A percentile compares a stretch with the other conserved stretches of the same genome.
phyloP scores from a whole-genome alignment of 2,888 invertebrate genomes.

The Cylindroiulus punctatus region DNA sequence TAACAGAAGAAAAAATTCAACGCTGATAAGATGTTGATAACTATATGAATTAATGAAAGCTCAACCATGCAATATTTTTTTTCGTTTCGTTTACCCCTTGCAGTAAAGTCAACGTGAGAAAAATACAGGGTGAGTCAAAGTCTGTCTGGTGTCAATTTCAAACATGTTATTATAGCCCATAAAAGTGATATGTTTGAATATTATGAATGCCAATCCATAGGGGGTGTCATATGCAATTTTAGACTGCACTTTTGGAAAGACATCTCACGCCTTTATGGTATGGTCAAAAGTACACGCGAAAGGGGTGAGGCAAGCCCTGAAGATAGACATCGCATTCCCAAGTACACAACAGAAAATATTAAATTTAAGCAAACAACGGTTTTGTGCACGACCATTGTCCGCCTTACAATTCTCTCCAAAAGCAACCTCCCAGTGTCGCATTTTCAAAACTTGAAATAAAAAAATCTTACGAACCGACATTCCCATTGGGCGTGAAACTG shows the following conservation, averaged over 20 bases:
- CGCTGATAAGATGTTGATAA: not conserved
- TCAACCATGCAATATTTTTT: too few species aligned
- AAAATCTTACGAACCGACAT: not conserved
- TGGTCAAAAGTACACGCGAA: slow-evolving; percentile 3
- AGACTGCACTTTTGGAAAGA: not conserved
- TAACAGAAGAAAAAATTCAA: too few species aligned
- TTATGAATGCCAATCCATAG: not conserved
- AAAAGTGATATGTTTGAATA: not conserved
- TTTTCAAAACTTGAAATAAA: not conserved
- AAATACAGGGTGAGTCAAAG: too few species aligned
- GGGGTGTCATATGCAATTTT: not conserved
- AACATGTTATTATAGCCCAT: not conserved
- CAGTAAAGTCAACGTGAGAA: not conserved
- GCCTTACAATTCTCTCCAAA: not conserved
- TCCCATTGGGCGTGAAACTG: slow-evolving; percentile 43
- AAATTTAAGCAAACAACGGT: slow-evolving; percentile 43
- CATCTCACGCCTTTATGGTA: not conserved
- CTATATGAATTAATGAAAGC: too few species aligned
- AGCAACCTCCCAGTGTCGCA: slow-evolving; percentile 28
- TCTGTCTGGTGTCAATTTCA: not conserved
- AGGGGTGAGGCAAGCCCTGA: slow-evolving; percentile 39
- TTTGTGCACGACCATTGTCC: slow-evolving; percentile 19
- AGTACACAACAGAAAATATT: slow-evolving; percentile 41
- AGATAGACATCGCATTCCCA: slow-evolving; percentile 31
- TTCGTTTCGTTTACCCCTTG: too few species aligned